Evolutionary conservation across 2,888 invertebrate species (phyloP), one percentile per base, ranked within the genome.

Genomic region (Ashinkailepas kermadecensis): DNA sequence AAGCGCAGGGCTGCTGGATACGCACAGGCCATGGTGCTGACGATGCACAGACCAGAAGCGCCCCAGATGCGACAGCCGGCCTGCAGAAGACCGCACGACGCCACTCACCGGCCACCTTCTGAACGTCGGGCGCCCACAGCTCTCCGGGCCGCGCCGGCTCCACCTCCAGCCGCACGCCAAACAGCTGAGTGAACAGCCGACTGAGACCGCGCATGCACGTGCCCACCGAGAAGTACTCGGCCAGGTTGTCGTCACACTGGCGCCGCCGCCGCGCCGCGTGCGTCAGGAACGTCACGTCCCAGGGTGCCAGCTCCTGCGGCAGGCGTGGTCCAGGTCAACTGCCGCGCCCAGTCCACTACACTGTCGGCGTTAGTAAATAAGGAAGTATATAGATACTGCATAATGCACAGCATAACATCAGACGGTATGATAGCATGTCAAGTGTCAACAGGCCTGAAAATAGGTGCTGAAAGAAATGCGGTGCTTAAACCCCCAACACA

Each of bases 141-240:
- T 99, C 99, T 0, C 93, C 94, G 39, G 91, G 90, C 83, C 91
- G 88, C 86, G 94, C 90, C 84, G 93, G 92, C 65, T 92, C 91
- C 81, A 92, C 90, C 83, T 93, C 90, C 82, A 98, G 88, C 3
- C 90, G 91, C 67, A 99, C 93, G 0, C 94, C 95, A 86, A 93
- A 97, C 9, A 99, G 89, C 54, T 91, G 90, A 83, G 93, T 91
- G 84, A 96, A 93, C n/a, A 99, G 88, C 86, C 92, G 91, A 87
- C 95, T 95, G n/a, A 99, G 89, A 0, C 99, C 99, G 86, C 97
- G 97, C 96, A 99, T 98, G 86, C 98, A 97, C 12, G 93, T 92
- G 0, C 98, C 98, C 0, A 99, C 89, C 18, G 95, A 97, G 88
- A 96, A 96, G 87, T 93, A 97, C 6, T 94, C 94, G 74, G 93